Conservation (phyloP, 1,140 invertebrate species). For the Manduca sexta region DNA sequence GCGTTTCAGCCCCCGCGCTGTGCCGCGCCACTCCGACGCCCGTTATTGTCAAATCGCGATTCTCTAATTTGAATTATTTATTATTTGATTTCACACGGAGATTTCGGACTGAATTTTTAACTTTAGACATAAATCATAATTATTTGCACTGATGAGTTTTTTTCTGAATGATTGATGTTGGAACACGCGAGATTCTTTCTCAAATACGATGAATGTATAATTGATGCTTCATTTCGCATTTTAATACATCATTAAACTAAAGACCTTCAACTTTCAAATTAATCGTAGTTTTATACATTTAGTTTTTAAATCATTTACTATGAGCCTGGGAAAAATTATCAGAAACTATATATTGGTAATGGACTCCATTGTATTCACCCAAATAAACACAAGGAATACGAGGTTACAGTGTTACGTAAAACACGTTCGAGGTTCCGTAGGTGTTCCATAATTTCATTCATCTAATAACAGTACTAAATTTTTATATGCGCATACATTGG, state of each 20-base stretch:
- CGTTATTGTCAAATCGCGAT: slow-evolving; percentile 59
- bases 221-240: no score
- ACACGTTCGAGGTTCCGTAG: slow-evolving; percentile 14
- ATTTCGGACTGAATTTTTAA: slow-evolving; percentile 13
- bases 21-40: slow-evolving; percentile 20
- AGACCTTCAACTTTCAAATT: no score
- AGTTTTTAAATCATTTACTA: no score
- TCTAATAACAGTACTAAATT: slow-evolving; percentile 40
- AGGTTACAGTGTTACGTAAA: slow-evolving; percentile 18
- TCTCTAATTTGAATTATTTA: slow-evolving; percentile 70
- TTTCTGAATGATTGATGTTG: slow-evolving; percentile 6
- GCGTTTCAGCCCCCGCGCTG: slow-evolving; percentile 38
- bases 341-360: no score
- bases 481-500: slow-evolving; percentile 56
- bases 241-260: no score
- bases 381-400: slow-evolving; percentile 9
- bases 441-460: slow-evolving; percentile 38
- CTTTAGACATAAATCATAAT: slow-evolving; percentile 5
- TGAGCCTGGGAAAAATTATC: no score
- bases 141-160: slow-evolving; percentile 8
- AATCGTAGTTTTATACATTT: no score
- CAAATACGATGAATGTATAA: no score
- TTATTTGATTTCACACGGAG: slow-evolving; percentile 60
- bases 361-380: neutral
- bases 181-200: no score